Conservation (phyloP, 2,113 vertebrate species). For the Balaenoptera acutorostrata region DNA sequence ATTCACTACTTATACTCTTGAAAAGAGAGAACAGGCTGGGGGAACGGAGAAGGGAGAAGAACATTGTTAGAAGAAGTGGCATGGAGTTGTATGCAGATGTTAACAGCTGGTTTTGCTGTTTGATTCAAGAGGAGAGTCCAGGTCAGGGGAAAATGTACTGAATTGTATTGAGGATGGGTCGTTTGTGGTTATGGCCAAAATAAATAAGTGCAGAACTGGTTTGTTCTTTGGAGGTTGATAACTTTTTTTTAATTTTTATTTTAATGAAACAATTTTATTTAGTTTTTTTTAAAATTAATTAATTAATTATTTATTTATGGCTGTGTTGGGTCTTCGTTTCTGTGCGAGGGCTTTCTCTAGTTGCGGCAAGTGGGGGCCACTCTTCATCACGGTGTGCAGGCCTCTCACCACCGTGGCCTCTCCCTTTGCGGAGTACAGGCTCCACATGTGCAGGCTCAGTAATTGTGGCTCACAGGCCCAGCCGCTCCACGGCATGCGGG, state of each 20-base stretch:
- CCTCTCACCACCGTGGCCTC: too few relatives aligned
- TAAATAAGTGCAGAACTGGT: neutral
- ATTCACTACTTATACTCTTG: conserved; percentile 16
- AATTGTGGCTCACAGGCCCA: too few relatives aligned
- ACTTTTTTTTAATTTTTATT: neutral
- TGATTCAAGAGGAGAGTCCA: neutral
- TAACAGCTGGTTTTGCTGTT: conserved; percentile 28
- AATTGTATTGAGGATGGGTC: conserved; percentile 2
- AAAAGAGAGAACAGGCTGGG: neutral
- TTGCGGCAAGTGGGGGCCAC: too few relatives aligned
- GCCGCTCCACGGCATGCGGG: too few relatives aligned
- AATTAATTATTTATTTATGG: too few relatives aligned
- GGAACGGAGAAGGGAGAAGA: neutral
- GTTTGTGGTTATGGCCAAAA: conserved; percentile 7
- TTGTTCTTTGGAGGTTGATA: conserved; percentile 22
- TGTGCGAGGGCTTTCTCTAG: too few relatives aligned
- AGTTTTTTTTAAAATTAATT: too few relatives aligned
- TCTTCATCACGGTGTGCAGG: too few relatives aligned
- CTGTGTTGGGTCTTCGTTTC: too few relatives aligned
- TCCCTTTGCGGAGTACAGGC: too few relatives aligned
- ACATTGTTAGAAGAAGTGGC: neutral
- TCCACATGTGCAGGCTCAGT: too few relatives aligned
- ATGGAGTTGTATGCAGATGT: neutral
- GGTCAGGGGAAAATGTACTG: neutral
- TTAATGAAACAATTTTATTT: too few relatives aligned